Base-by-base conservation (phyloP, 2,888 invertebrate genomes). In the Heteromurus nitidus region DNA sequence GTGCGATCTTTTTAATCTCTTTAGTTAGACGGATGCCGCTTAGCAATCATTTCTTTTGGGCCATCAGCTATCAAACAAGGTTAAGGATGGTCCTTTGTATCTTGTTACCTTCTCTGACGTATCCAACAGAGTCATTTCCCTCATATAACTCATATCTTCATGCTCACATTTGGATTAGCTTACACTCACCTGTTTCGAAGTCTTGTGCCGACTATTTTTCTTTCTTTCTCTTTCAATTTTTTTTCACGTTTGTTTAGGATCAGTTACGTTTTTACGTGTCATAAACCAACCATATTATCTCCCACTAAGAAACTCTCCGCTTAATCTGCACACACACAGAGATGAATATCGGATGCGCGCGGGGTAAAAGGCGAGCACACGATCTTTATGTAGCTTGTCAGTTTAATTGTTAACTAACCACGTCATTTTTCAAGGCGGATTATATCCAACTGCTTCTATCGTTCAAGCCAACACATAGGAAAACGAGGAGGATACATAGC, bases 1-100 rank as follows among this genome's bases (percentile, higher is more conserved):
- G 85, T 85, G 85, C 83, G 82, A 85, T 85, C 84, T 83, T 85
- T 84, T 82, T 85, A 85, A 85, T 85, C 84, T 83, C 84, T 85
- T 76, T 85, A 85, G 85, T 85, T 85, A 82, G 73, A 70, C 36
- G 36, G 73, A 84, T 83, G 85, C 85, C 85, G 84, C 83, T 72
- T 64, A 80, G 82, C 80, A 85, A 85, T 85, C 85, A 85, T 80
- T 80, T 80, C 70, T 80, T 80, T 67, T 58, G 80, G 72, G 80
- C 72, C 67, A 80, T 80, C 80, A 72, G 44, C 79, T 69, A 79
- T 79, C 62, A 79, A 79, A 80, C 80, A 80, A 80, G 80, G 80
- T 80, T 80, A 80, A 80, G 80, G 80, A 80, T 80, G 80, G 67
- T 72, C 72, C 80, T 79, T 79, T 72, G 30, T 79, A 70, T 79